Evolutionary conservation across 1,140 invertebrate genomes (phyloP).

Genomic region (Coptotermes formosanus): DNA sequence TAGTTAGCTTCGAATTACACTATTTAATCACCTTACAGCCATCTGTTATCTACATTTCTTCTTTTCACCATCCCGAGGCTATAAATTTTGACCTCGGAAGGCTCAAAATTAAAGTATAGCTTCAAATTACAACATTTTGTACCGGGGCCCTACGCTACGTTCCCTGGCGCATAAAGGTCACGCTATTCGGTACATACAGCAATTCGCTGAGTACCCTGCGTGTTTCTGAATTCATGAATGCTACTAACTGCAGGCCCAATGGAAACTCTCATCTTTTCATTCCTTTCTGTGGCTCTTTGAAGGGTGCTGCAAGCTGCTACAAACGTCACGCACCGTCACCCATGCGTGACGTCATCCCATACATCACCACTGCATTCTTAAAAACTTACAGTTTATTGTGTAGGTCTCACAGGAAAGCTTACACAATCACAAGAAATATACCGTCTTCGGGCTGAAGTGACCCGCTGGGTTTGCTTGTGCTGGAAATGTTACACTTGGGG

Average conservation of each 20-base stretch:
- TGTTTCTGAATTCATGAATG: not conserved
- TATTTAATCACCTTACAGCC: too few relatives aligned
- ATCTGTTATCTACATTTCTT: too few relatives aligned
- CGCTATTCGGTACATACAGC: too few relatives aligned
- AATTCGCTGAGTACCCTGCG: too few relatives aligned
- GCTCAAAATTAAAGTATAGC: too few relatives aligned
- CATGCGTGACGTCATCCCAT: slow-evolving; percentile 3
- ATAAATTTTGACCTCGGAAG: too few relatives aligned
- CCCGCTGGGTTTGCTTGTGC: not conserved
- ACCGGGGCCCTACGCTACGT: too few relatives aligned
- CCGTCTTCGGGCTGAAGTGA: not conserved
- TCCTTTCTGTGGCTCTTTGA: not conserved
- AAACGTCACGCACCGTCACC: not conserved
- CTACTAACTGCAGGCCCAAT: not conserved
- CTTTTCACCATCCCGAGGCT: too few relatives aligned
- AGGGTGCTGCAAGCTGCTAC: not conserved
- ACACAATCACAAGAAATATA: too few relatives aligned
- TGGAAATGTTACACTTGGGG: not conserved
- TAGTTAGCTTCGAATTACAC: too few relatives aligned
- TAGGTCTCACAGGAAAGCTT: not conserved
- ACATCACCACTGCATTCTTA: slow-evolving; percentile 12
- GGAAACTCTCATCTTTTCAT: not conserved
- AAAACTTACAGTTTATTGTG: not conserved
- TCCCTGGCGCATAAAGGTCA: too few relatives aligned
- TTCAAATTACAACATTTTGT: too few relatives aligned